Conservation (phyloP, 2,888 invertebrate genomes). For the Dasypogon diadema region DNA sequence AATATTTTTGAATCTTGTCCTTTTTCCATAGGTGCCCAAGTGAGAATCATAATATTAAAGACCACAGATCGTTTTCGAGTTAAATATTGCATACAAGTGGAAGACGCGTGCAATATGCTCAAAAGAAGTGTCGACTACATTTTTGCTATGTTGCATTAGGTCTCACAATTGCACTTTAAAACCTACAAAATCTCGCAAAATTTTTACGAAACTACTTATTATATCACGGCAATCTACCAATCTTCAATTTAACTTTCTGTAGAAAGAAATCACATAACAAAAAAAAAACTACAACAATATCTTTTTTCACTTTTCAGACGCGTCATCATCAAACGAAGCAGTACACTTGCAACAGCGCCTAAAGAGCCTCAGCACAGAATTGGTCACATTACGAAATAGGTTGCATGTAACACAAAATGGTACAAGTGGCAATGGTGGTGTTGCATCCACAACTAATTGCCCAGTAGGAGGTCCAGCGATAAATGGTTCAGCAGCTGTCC, state of each 20-base stretch:
- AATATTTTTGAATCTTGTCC: no score
- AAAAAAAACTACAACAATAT: neutral
- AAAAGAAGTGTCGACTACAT: no score
- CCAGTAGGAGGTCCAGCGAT: constrained; percentile 31
- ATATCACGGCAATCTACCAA: neutral
- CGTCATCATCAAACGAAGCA: constrained; percentile 93
- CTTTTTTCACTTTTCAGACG: constrained; percentile 75
- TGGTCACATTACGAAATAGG: constrained; percentile 91
- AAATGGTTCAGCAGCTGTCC: constrained; percentile 60
- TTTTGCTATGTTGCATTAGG: no score
- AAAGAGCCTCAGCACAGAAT: constrained; percentile 89
- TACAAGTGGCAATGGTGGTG: constrained; percentile 59
- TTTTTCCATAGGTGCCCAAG: no score
- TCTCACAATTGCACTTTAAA: no score
- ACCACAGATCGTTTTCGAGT: no score
- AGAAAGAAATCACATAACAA: neutral
- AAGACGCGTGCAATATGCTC: no score
- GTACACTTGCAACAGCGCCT: constrained; percentile 92
- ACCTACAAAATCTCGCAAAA: no score
- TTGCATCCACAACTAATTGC: constrained; percentile 57
- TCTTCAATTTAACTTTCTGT: neutral
- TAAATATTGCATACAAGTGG: no score
- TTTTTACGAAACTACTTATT: no score
- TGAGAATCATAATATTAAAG: no score
- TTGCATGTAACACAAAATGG: constrained; percentile 79